Evolutionary conservation across 1,140 invertebrate species (phyloP), one percentile per base, ranked within the genome.

Genomic region (Lerema accius): DNA sequence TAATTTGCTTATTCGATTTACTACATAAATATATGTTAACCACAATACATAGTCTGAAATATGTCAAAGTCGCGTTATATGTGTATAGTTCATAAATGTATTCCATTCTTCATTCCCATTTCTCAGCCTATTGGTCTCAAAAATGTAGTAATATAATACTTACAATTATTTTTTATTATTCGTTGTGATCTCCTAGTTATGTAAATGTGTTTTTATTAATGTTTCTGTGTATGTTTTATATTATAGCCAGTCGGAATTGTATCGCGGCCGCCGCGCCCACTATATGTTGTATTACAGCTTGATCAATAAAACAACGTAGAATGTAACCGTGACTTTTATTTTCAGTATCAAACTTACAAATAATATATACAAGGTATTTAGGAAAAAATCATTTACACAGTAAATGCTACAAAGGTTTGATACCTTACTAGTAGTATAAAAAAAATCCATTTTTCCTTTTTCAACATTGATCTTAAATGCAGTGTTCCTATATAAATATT

Each of bases 301-400:
- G 23, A 63, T 37, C 39, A 63, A 63, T 63, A 49, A 63, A 63
- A 63, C 42, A 13, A 53, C 28, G 50, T 55, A 48, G 61, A 5
- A 23, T 63, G 42, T 37, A 43, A 42, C 14, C 14, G 14, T 48
- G 28, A 7, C 17, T 48, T 68, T 68, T 64, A 63, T 48, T 63
- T 59, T 40, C 10, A 4, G 7, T 40, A 53, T 53, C 17, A 40
- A 40, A 40, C 23, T 32, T 63, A 62, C 14, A 55, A 60, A 55
- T 60, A 45, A 48, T 35, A 48, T 48, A 49, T 40, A 42, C 19
- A 59, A 16, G 32, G 14, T 9, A n/a, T 23, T 53, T 43, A 48
- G 7, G n/a, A n/a, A 64, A 42, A 16, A 40, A 3, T 51, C 23
- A 74, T 74, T 77, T 77, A 77, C 71, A 71, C 13, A 66, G 65